Evolutionary conservation across 2,888 invertebrate species (phyloP).

Genomic region (Dasysyrphus albostriatus): DNA sequence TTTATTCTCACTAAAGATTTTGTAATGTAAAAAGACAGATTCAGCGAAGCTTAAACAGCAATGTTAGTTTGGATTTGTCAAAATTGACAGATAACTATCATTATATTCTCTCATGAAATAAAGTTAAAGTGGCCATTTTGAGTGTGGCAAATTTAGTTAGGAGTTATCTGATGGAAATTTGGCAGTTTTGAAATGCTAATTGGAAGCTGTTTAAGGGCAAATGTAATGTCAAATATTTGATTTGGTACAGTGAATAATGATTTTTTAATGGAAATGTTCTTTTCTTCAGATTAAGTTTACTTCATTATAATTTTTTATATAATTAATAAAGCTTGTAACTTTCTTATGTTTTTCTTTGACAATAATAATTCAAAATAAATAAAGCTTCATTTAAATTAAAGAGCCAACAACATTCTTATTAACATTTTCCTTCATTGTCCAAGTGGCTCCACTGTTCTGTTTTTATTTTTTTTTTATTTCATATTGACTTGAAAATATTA

Average conservation of each 20-base stretch:
- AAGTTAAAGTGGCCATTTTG: conserved; percentile 16
- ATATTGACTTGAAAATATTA: too few relatives aligned
- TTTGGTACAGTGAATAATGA: not conserved
- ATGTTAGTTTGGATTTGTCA: conserved; percentile 52
- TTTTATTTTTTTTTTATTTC: too few relatives aligned
- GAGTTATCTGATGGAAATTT: conserved; percentile 38
- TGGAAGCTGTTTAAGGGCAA: conserved; percentile 20
- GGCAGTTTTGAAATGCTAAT: conserved; percentile 35
- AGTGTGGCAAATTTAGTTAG: conserved; percentile 47
- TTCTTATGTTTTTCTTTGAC: too few relatives aligned
- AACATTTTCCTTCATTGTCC: too few relatives aligned
- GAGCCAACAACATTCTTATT: too few relatives aligned
- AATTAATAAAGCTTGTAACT: too few relatives aligned
- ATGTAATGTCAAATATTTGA: not conserved
- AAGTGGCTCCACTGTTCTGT: too few relatives aligned
- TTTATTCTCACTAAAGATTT: conserved; percentile 57
- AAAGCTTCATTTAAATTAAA: too few relatives aligned
- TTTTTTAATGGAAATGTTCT: too few relatives aligned
- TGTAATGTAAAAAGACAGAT: conserved; percentile 19
- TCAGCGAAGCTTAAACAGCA: not conserved
- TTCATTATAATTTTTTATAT: too few relatives aligned
- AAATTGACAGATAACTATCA: conserved; percentile 58
- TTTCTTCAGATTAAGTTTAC: too few relatives aligned
- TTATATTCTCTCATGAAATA: conserved; percentile 12
- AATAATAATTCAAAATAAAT: too few relatives aligned